Base-by-base conservation (phyloP, 2,888 invertebrate species). In the Itoplectis maculator region DNA sequence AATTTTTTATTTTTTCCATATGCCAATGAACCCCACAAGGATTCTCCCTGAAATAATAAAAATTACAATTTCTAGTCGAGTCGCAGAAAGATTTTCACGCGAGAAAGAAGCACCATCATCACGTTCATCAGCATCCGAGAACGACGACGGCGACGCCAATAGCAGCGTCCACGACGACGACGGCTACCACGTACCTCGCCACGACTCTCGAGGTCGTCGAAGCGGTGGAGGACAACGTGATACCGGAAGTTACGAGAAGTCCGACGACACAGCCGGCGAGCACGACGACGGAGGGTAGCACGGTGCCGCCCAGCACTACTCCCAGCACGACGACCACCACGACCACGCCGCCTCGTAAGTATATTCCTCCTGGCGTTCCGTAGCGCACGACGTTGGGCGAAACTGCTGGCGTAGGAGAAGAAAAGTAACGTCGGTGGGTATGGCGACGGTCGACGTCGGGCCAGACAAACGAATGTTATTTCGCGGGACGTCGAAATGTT, bases 71-170 rank as follows among this genome's bases (percentile, higher is more conserved):
- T 94, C 13, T 93, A 97, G 97, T 97, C 90, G 97, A 97, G 93
- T 96, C 97, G 13, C 97, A 98, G 93, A 97, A 97, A 92, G 97
- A 97, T 93, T 97, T 96, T 92, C 97, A 98, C 91, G 94, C 95
- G 91, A 91, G 93, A 42, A 93, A 90, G 77, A 92, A 93, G 87
- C 91, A 90, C 65, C 91, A 91, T 80, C 88, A 84, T 85, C 89
- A 90, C 83, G 63, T 54, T 23, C 68, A 79, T 72, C 82, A 47
- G 20, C 88, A 88, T 75, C 87, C 86, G 29, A 87, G 83, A 49
- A 88, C 87, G 69, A 87, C 94, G 94, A 88, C 94, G 93, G 93
- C 94, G 37, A 94, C 84, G 29, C 82, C 93, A 91, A 94, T 88
- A 91, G 95, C 92, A 92, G 93, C 51, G 89, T 93, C 11, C 88